These are phyloP conservation scores for Dasyurus viverrinus DNA, from an alignment of 2,113 vertebrate genomes.

Conservation along the genomic window DNA sequence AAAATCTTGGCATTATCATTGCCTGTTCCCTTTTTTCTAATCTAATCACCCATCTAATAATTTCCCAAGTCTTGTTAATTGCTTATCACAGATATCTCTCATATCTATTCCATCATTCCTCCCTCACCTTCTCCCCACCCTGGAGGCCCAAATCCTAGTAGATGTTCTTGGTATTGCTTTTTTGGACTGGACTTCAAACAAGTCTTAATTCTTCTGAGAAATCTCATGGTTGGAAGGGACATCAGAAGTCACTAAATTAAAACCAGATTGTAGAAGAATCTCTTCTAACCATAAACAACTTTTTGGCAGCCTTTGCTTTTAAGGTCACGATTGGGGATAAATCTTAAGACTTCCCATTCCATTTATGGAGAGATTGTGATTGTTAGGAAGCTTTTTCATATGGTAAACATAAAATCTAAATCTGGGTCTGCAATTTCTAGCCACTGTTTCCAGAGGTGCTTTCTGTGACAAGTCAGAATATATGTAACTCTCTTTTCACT, in stretches of 20 bases:
- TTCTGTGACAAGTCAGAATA: neutral
- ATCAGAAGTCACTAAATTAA: neutral
- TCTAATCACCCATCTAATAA: neutral
- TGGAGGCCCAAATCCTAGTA: neutral
- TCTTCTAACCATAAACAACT: neutral
- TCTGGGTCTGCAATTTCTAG: neutral
- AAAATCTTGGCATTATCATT: neutral
- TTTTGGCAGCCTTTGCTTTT: neutral
- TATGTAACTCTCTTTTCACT: neutral
- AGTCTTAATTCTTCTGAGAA: neutral
- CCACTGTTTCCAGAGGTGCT: neutral
- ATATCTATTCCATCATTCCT: neutral
- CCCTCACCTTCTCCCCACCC: too few relatives aligned
- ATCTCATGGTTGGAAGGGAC: neutral
- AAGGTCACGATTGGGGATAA: neutral
- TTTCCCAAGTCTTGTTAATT: neutral
- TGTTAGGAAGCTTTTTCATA: neutral
- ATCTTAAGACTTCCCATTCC: neutral
- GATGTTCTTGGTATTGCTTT: neutral
- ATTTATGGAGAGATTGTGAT: neutral
- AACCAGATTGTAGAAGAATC: neutral
- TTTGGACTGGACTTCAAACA: neutral
- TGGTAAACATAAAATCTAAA: neutral
- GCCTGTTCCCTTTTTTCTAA: neutral
- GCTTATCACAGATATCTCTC: neutral